Evolutionary conservation across 1,140 invertebrate species (phyloP).

Genomic region (Saccostrea cuccullata): DNA sequence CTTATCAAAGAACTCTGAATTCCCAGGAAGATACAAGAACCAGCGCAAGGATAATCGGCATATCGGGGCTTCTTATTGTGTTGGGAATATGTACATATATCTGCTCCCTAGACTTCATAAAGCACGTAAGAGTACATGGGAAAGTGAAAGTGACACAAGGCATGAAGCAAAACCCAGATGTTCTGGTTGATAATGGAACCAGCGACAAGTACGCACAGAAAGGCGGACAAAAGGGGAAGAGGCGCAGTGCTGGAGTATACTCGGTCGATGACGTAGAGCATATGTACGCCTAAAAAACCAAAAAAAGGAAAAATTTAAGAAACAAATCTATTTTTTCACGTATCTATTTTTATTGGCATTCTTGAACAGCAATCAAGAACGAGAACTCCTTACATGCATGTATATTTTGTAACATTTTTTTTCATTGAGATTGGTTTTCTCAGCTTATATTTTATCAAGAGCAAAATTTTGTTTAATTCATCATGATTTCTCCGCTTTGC

Average conservation of each 20-base stretch:
- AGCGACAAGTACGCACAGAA: not conserved
- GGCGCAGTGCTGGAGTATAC: not conserved
- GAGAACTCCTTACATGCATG: too few relatives aligned
- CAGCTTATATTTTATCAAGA: too few relatives aligned
- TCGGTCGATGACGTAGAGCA: not conserved
- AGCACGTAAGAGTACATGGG: not conserved
- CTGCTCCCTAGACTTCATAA: conserved; percentile 19
- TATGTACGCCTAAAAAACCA: not conserved
- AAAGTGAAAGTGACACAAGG: conserved; percentile 24
- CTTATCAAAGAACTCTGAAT: not conserved
- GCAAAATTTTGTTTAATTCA: too few relatives aligned
- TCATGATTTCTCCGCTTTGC: too few relatives aligned
- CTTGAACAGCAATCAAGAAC: too few relatives aligned
- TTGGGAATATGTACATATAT: conserved; percentile 20
- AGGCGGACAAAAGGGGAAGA: not conserved
- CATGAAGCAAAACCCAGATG: conserved; percentile 22
- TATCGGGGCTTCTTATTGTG: conserved; percentile 7
- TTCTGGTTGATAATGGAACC: not conserved
- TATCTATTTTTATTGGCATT: too few relatives aligned
- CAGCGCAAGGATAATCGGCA: not conserved
- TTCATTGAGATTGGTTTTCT: too few relatives aligned
- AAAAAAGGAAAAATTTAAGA: not conserved
- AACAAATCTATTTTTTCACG: too few relatives aligned
- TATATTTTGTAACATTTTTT: too few relatives aligned
- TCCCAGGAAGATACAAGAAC: not conserved